Conservation (phyloP, 2,113 vertebrate species). For the Haplotaxodon microlepis region DNA sequence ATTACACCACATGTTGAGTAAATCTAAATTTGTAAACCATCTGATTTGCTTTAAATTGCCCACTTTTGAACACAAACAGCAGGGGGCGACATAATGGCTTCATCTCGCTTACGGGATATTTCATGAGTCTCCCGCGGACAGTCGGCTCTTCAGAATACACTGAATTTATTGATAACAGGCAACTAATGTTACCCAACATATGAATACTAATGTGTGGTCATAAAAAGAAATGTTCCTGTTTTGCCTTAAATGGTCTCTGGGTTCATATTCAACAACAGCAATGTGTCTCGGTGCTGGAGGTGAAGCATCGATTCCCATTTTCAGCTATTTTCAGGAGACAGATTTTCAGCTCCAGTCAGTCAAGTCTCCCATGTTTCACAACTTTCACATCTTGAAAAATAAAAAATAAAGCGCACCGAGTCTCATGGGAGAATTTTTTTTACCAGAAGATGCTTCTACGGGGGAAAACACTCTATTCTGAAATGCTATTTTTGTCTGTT, state of each 20-base stretch:
- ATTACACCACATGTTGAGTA: constrained; percentile 22
- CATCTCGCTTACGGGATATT: background rate
- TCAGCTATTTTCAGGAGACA: background rate
- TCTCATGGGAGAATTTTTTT: background rate
- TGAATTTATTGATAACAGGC: background rate
- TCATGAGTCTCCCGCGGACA: background rate
- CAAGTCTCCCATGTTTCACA: background rate
- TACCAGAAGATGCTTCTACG: background rate
- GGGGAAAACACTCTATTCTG: background rate
- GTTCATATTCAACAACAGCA: background rate
- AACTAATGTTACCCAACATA: background rate
- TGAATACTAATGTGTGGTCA: background rate
- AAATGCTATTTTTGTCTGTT: background rate
- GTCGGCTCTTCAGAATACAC: background rate
- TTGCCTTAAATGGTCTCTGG: background rate
- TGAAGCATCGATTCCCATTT: background rate
- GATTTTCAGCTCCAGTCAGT: background rate
- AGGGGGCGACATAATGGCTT: background rate
- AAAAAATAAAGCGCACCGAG: background rate
- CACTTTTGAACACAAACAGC: constrained; percentile 10
- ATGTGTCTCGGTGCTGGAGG: background rate
- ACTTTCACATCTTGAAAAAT: background rate
- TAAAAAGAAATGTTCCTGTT: background rate
- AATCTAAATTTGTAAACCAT: constrained; percentile 1
- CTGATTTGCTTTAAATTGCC: constrained; percentile 9